Percentiles rank a stretch among this genome's conserved stretches.
phyloP scores from a whole-genome alignment of 1,140 invertebrate genomes.

The Drosophila willistoni region DNA sequence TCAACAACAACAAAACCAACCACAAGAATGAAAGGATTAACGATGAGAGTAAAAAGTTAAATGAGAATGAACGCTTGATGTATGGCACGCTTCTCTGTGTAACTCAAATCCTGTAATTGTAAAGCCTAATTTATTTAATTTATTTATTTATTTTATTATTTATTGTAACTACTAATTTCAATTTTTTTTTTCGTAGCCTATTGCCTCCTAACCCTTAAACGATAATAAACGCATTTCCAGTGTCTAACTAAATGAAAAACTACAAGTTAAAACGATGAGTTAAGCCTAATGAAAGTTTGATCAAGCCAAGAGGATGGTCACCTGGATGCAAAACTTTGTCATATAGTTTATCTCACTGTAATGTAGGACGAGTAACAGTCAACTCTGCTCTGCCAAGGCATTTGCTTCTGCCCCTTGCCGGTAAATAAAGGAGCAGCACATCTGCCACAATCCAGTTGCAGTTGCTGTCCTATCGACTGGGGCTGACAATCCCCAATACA shows the following conservation, averaged over 20 bases:
- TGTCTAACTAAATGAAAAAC: conserved; percentile 2
- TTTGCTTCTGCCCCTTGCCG: not conserved
- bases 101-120: conserved; percentile 60
- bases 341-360: not conserved
- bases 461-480: conserved; percentile 1
- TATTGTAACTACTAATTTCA: conserved; percentile 2
- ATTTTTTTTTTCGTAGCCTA: not conserved
- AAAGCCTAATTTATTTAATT: conserved; percentile 74
- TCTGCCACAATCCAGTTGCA: conserved; percentile 10
- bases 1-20: no score
- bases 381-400: not conserved
- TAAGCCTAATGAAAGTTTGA: no score
- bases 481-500: conserved; percentile 15
- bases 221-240: conserved; percentile 2
- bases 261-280: not conserved
- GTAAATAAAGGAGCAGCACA: conserved; percentile 5
- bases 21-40: conserved; percentile 3
- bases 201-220: not conserved
- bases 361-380: not conserved
- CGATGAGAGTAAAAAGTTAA: conserved; percentile 8
- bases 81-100: conserved; percentile 33
- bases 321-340: not conserved
- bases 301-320: not conserved
- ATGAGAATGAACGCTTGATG: conserved; percentile 8
- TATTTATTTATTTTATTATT: conserved; percentile 70